A percentile compares a stretch with the other conserved stretches of the same genome.
phyloP scores from a whole-genome alignment of 2,113 vertebrate species.

The Astur gentilis region DNA sequence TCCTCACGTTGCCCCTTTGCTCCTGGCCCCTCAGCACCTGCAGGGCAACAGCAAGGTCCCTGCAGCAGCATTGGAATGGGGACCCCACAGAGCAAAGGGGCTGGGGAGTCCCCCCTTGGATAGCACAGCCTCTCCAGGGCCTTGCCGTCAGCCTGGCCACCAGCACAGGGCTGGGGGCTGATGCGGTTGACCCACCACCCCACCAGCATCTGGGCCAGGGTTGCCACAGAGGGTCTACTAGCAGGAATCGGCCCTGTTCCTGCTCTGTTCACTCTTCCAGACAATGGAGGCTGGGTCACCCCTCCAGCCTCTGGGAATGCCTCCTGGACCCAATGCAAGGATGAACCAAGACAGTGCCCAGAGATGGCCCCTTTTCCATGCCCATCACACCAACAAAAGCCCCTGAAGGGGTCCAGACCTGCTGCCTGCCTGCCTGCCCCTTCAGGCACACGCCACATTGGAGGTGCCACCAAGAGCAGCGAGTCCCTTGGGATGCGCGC shows the following conservation, averaged over 20 bases:
- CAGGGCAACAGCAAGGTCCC: neutral
- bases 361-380: neutral
- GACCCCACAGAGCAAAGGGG: neutral
- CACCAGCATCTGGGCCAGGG: neutral
- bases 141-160: rapidly evolving
- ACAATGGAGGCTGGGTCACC: no score
- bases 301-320: neutral
- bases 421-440: neutral
- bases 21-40: neutral
- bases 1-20: neutral
- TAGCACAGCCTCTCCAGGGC: neutral
- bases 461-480: neutral
- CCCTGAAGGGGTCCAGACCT: neutral
- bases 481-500: neutral
- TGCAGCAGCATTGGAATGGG: neutral
- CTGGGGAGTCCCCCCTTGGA: no score
- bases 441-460: rapidly evolving
- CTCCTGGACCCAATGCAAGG: neutral
- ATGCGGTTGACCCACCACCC: rapidly evolving
- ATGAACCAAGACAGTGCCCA: neutral
- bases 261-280: neutral
- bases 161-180: neutral
- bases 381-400: neutral
- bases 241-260: neutral
- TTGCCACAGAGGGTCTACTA: neutral